Conservation (phyloP, 2,797 vertebrate species). For the Enteromius treurensis region DNA sequence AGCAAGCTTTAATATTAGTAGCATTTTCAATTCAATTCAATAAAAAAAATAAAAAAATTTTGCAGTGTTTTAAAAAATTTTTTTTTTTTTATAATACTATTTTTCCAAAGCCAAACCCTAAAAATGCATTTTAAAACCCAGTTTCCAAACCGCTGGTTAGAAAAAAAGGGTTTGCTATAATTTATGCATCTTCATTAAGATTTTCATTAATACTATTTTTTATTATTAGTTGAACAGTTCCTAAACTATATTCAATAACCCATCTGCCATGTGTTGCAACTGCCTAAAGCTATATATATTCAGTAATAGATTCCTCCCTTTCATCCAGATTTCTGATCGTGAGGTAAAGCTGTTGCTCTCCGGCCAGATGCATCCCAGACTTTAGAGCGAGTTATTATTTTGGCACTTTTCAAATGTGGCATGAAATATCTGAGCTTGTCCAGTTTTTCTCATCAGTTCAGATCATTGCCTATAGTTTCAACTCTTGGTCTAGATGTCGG, state of each 20-base stretch:
- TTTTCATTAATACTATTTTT: neutral
- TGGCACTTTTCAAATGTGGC: slow-evolving; percentile 6
- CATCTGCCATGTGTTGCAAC: slow-evolving; percentile 3
- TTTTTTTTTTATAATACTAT: neutral
- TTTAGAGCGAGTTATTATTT: slow-evolving; percentile 3
- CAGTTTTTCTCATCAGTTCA: neutral
- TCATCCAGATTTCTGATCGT: slow-evolving; percentile 1
- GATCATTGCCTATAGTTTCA: neutral
- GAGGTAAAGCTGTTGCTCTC: slow-evolving; percentile 1
- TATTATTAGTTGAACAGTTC: neutral
- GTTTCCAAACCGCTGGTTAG: neutral
- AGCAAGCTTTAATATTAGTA: neutral
- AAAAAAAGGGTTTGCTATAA: neutral
- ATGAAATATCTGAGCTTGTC: neutral
- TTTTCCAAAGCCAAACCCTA: neutral
- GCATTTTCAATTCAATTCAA: neutral
- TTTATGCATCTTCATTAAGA: neutral
- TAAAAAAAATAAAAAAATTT: neutral
- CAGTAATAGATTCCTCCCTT: neutral
- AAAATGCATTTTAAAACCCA: neutral
- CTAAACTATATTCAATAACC: slow-evolving; percentile 1
- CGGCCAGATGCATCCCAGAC: neutral
- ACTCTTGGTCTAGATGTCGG: neutral
- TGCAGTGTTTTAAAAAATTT: neutral
- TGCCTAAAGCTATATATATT: slow-evolving; percentile 9